Conservation (phyloP, 2,888 invertebrate species). For the Ophioninae sp. region DNA sequence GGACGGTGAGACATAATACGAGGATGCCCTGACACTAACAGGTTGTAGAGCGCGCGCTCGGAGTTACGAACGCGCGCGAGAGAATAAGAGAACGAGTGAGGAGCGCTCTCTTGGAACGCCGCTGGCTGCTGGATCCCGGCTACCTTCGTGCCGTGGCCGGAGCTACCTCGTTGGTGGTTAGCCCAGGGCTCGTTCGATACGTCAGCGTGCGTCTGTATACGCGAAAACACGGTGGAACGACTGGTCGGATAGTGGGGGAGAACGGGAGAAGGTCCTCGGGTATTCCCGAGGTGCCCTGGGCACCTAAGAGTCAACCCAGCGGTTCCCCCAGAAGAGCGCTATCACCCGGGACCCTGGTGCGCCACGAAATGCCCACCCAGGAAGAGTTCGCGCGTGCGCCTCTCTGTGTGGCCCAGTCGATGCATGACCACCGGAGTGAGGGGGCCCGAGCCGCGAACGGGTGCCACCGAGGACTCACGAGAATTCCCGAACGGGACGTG, state of each 20-base stretch:
- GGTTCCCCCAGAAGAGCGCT: conserved; percentile 20
- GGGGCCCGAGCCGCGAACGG: conserved; percentile 72
- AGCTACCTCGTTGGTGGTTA: conserved; percentile 40
- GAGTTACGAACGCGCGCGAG: conserved; percentile 31
- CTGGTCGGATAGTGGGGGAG: not conserved
- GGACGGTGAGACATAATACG: conserved; percentile 75
- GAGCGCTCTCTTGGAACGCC: conserved; percentile 36
- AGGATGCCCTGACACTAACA: conserved; percentile 79
- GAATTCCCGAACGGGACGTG: conserved; percentile 76
- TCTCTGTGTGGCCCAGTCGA: conserved; percentile 78
- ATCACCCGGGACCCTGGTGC: conserved; percentile 44
- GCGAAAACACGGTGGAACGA: not conserved
- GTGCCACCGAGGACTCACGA: conserved; percentile 70
- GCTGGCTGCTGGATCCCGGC: conserved; percentile 48
- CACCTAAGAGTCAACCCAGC: conserved; percentile 21
- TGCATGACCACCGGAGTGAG: conserved; percentile 73
- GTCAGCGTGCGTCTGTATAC: not conserved
- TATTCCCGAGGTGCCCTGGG: conserved; percentile 3
- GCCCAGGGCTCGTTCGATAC: conserved; percentile 31
- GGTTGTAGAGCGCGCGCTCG: conserved; percentile 74
- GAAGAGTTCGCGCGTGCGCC: conserved; percentile 80
- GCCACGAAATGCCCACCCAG: conserved; percentile 79
- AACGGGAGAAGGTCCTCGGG: conserved; percentile 18
- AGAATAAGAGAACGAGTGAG: conserved; percentile 35
- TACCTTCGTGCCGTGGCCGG: conserved; percentile 50